A percentile compares a stretch with the other conserved stretches of the same genome.
Evolutionary conservation across 2,888 invertebrate species (phyloP).

Genomic region (Corbicula japonica): DNA sequence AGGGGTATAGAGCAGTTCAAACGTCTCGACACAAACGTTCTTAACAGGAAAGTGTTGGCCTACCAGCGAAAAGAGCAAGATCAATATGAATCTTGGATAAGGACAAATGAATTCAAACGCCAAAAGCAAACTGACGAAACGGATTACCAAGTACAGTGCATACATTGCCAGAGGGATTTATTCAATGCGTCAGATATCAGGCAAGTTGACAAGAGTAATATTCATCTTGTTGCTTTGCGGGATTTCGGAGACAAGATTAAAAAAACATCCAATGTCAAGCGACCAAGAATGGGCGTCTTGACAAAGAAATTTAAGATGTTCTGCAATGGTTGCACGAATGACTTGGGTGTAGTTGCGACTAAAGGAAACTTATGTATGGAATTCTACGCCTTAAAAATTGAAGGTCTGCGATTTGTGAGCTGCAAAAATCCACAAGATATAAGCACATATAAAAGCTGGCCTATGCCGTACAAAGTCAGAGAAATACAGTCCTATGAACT

Average conservation of each 20-base stretch:
- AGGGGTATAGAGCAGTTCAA: constrained; percentile 29
- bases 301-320: constrained; percentile 11
- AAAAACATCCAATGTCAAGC: not conserved
- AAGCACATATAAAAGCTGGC: constrained; percentile 3
- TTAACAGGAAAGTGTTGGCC: not conserved
- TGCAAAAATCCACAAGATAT: not conserved
- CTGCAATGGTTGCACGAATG: not conserved
- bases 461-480: not conserved
- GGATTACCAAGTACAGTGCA: constrained; percentile 7
- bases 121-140: not conserved
- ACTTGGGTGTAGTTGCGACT: constrained; percentile 7
- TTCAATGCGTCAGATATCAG: constrained; percentile 1
- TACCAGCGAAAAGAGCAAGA: not conserved
- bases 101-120: not conserved
- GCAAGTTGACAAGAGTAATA: not conserved
- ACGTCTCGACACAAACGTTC: not conserved
- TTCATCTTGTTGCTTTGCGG: constrained; percentile 1
- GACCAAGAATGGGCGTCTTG: not conserved
- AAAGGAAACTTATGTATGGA: not conserved
- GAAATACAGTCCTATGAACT: too few species aligned
- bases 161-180: not conserved
- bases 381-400: constrained; percentile 7
- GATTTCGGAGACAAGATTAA: not conserved
- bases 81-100: not conserved
- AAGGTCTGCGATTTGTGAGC: not conserved